Evolutionary conservation across 2,888 invertebrate species (phyloP).

Genomic region (Hoplodrina blanda): DNA sequence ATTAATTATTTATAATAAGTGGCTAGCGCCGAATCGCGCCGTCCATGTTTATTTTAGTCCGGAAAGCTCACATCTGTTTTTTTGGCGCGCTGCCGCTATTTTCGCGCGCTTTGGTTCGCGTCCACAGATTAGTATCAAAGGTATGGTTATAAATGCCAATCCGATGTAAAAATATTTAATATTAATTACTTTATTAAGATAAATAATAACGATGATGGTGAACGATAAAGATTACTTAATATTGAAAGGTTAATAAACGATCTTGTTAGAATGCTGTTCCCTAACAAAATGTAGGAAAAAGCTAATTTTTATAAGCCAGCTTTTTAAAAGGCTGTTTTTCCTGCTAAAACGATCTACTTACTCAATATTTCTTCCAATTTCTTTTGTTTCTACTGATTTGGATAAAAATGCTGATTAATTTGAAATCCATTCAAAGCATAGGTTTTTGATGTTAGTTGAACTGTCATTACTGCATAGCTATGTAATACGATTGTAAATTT

Average conservation of each 20-base stretch:
- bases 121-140: constrained; percentile 49
- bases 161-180: constrained; percentile 28
- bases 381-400: too few relatives aligned
- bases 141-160: constrained; percentile 30
- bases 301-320: too few relatives aligned
- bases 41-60: constrained; percentile 80
- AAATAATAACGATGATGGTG: neutral
- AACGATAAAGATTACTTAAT: constrained; percentile 1
- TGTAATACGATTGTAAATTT: too few relatives aligned
- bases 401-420: too few relatives aligned
- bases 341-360: too few relatives aligned
- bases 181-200: constrained; percentile 29
- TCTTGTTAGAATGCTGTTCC: neutral
- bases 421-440: too few relatives aligned
- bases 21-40: constrained; percentile 85
- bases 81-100: constrained; percentile 70
- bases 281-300: neutral
- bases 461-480: too few relatives aligned
- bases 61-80: constrained; percentile 70
- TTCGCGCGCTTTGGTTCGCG: constrained; percentile 65
- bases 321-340: too few relatives aligned
- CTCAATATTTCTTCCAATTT: too few relatives aligned
- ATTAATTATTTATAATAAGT: constrained; percentile 91
- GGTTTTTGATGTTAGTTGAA: too few relatives aligned
- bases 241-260: neutral